Evolutionary conservation across 2,797 vertebrate species (phyloP).

Genomic region (Heteromormyrus szaboi): DNA sequence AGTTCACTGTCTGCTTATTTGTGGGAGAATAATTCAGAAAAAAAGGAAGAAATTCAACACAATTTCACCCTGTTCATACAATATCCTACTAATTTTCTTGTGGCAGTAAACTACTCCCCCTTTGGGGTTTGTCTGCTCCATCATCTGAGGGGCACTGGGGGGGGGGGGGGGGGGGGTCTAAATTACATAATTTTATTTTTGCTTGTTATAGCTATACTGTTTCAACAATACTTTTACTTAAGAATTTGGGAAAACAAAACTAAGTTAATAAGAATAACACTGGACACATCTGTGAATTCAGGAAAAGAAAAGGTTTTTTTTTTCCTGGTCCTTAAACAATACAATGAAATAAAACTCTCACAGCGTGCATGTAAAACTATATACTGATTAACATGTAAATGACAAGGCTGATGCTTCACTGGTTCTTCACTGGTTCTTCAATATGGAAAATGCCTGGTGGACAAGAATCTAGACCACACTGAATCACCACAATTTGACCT

Average conservation of each 20-base stretch:
- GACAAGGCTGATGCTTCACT: neutral
- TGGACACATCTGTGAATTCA: neutral
- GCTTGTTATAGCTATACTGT: neutral
- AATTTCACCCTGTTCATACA: neutral
- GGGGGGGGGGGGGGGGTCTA: neutral
- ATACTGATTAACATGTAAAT: neutral
- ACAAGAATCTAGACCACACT: neutral
- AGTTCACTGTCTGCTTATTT: neutral
- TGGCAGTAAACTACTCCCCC: neutral
- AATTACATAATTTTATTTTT: neutral
- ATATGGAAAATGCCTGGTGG: neutral
- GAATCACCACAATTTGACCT: neutral
- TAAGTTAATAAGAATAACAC: neutral
- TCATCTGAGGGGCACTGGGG: neutral
- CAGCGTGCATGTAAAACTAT: neutral
- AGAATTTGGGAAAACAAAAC: neutral
- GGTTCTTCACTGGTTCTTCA: neutral
- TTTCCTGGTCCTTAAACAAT: neutral
- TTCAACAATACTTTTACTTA: neutral
- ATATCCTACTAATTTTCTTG: neutral
- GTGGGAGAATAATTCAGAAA: neutral
- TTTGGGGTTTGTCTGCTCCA: neutral
- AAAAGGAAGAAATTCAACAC: neutral
- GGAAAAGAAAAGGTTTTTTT: neutral
- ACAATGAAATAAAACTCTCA: neutral